Conservation (phyloP, 1,140 invertebrate genomes). For the Tigriopus japonicus region DNA sequence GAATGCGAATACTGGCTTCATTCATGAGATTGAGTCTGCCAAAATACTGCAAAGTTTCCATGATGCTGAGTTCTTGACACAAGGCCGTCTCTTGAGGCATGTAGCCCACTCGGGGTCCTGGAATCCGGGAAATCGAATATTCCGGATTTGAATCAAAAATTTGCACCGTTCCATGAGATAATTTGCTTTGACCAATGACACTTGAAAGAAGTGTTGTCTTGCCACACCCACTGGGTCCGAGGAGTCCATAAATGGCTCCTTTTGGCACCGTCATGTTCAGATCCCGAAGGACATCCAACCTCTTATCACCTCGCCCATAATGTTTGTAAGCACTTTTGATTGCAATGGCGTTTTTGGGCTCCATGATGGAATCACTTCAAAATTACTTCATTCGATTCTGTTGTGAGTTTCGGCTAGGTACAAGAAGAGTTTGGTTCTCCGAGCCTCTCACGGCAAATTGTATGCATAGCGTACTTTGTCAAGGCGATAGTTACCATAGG, state of each 20-base stretch:
- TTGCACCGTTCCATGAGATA: conserved; percentile 65
- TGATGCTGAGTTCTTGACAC: conserved; percentile 83
- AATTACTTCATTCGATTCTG: too few species aligned
- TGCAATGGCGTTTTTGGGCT: conserved; percentile 41
- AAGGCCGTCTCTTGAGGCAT: conserved; percentile 87
- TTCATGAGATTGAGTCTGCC: conserved; percentile 84
- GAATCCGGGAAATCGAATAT: conserved; percentile 50
- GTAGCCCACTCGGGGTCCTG: conserved; percentile 59
- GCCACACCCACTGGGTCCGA: conserved; percentile 64
- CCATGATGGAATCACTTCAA: too few species aligned
- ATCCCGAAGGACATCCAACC: conserved; percentile 62
- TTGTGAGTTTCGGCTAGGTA: too few species aligned
- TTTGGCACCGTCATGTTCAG: conserved; percentile 76
- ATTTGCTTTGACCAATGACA: conserved; percentile 56
- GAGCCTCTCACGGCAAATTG: too few species aligned
- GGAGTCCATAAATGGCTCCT: conserved; percentile 69
- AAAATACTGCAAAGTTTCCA: conserved; percentile 87
- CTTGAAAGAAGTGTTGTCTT: conserved; percentile 71
- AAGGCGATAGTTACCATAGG: too few species aligned
- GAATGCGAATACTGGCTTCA: conserved; percentile 50
- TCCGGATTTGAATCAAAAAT: conserved; percentile 67
- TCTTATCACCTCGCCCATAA: conserved; percentile 61
- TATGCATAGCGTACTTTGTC: too few species aligned
- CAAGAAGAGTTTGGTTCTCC: too few species aligned
- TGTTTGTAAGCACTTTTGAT: conserved; percentile 63